Evolutionary conservation across 1,140 invertebrate species (phyloP).

Genomic region (Meloidogyne hapla): DNA sequence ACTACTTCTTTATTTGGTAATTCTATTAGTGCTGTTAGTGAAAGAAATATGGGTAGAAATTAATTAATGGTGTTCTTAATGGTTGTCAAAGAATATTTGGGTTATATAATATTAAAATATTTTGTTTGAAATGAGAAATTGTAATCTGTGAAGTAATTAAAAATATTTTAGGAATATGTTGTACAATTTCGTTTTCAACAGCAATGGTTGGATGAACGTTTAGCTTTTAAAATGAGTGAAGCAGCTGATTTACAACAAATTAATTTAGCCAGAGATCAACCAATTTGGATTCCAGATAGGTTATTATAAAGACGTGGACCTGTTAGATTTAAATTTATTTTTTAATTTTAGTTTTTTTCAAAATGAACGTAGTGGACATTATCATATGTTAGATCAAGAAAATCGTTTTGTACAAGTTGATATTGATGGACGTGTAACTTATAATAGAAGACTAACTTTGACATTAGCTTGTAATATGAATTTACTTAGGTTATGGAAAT

Average conservation of each 20-base stretch:
- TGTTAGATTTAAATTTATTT: neutral
- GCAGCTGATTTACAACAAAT: conserved; percentile 71
- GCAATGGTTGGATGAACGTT: conserved; percentile 60
- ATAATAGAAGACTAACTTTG: conserved; percentile 49
- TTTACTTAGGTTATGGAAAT: conserved; percentile 75
- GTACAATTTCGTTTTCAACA: conserved; percentile 63
- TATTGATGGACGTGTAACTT: conserved; percentile 39
- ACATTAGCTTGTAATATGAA: conserved; percentile 93
- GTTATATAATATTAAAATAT: no score
- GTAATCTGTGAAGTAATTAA: no score
- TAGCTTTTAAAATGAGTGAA: conserved; percentile 51
- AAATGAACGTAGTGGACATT: conserved; percentile 89
- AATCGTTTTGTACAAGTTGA: conserved; percentile 45
- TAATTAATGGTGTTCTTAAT: no score
- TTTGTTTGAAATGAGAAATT: no score
- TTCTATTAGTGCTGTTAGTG: conserved; percentile 61
- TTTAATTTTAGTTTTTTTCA: conserved; percentile 73
- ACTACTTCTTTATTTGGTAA: conserved; percentile 53
- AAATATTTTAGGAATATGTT: conserved; percentile 57
- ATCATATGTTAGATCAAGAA: conserved; percentile 79
- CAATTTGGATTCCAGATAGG: conserved; percentile 89
- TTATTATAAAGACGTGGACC: no score
- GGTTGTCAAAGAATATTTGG: no score
- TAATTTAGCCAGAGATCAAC: conserved; percentile 84
- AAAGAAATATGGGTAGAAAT: conserved; percentile 56